Conservation (phyloP, 2,888 invertebrate genomes). For the Troides oblongomaculatus region DNA sequence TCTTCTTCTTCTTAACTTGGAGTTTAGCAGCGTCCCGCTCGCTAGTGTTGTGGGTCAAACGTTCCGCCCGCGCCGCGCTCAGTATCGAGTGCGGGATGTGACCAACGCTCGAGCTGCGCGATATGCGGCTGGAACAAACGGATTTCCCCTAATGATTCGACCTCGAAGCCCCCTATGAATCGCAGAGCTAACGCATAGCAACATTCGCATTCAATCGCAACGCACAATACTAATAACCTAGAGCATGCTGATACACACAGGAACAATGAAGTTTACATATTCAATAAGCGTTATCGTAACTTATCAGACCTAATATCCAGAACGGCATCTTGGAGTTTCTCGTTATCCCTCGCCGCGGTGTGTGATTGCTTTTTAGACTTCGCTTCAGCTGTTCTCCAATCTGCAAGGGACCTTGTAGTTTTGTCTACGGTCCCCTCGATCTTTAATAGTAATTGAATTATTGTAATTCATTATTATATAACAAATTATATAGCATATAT, state of each 20-base stretch:
- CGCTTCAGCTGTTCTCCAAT: slow-evolving; percentile 92
- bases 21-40: slow-evolving; percentile 87
- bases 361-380: slow-evolving; percentile 95
- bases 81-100: slow-evolving; percentile 79
- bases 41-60: slow-evolving; percentile 53
- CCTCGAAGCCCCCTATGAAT: slow-evolving; percentile 16
- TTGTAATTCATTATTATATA: neutral
- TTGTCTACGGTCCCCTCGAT: slow-evolving; percentile 92
- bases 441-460: slow-evolving; percentile 46
- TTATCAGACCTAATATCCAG: slow-evolving; percentile 68
- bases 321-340: slow-evolving; percentile 91
- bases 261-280: neutral
- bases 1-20: slow-evolving; percentile 93
- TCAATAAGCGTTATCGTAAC: slow-evolving; percentile 36
- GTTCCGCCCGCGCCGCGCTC: slow-evolving; percentile 66
- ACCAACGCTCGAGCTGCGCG: slow-evolving; percentile 79
- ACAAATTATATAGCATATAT: neutral
- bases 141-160: slow-evolving; percentile 25
- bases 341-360: slow-evolving; percentile 92
- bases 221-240: slow-evolving; percentile 58
- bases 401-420: slow-evolving; percentile 87
- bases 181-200: slow-evolving; percentile 45
- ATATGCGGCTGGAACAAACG: slow-evolving; percentile 60
- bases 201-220: slow-evolving; percentile 48
- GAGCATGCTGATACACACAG: slow-evolving; percentile 22